Percentiles rank a stretch among this genome's conserved stretches.
Evolutionary conservation across 2,888 invertebrate genomes (phyloP).

Genomic region (Yponomeuta malinellus): DNA sequence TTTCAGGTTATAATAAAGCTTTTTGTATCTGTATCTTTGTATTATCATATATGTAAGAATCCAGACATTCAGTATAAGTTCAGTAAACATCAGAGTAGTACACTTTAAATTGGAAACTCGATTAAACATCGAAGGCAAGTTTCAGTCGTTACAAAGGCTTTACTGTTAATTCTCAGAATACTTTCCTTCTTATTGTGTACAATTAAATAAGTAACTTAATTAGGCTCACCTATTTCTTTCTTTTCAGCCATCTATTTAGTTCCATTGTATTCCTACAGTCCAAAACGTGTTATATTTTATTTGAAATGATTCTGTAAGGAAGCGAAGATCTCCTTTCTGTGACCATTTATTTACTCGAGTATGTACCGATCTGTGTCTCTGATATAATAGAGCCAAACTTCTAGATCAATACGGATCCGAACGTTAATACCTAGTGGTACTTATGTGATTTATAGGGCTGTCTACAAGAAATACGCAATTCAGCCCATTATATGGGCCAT

Average conservation of each 20-base stretch:
- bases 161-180: neutral
- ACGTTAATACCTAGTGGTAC: neutral
- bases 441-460: neutral
- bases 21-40: too few relatives aligned
- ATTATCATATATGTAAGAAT: too few relatives aligned
- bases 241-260: neutral
- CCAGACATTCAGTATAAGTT: too few relatives aligned
- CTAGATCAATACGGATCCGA: neutral
- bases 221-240: neutral
- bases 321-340: too few relatives aligned
- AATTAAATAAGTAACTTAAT: neutral
- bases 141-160: neutral
- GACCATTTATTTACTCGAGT: too few relatives aligned
- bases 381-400: neutral
- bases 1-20: too few relatives aligned
- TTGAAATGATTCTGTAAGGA: too few relatives aligned
- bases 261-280: neutral
- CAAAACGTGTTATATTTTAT: too few relatives aligned
- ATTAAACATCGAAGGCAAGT: neutral
- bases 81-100: neutral
- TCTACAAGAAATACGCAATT: conserved; percentile 3
- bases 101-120: neutral
- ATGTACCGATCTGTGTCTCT: neutral
- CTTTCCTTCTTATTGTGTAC: neutral
- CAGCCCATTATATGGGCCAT: neutral